Base-by-base conservation (phyloP, 2,113 vertebrate genomes). In the Scartelaos histophorus region DNA sequence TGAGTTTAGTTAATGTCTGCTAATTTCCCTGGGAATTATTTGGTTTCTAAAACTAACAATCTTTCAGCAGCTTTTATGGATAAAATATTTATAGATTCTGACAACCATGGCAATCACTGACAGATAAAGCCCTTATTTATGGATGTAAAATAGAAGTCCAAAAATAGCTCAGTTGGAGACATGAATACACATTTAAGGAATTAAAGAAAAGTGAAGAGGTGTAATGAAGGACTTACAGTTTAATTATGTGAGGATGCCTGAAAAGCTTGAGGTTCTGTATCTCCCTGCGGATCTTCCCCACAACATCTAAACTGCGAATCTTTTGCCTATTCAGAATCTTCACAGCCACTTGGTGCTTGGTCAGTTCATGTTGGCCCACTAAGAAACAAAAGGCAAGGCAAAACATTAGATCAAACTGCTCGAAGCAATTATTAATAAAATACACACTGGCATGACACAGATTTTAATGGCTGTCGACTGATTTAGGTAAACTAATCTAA, bases 181-280 rank as follows among this genome's bases (percentile, higher is more conserved):
- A 81, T 87, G 82, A 84, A 85, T 67, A 74, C 78, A 72, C 67
- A 69, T 66, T 67, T 22, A 71, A 49, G 76, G 76, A 64, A 47
- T 82, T 91, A 83, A 0, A 54, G 51, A 47, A 68, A 25, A 69
- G 75, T 21, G 17, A 82, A 74, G n/a, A 74, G 7, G 82, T 79
- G 69, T 85, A 84, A 77, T 78, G 84, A 77, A 75, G 78, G 88
- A 93, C 97, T 97, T 94, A 98, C 98, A 99, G 90, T 90, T 99
- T 99, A 90, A 99, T 99, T 92, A 99, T 99, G 85, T 99, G 98
- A 73, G 98, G 98, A 84, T 99, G 98, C 38, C 98, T 94, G 89
- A 99, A 99, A 77, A 99, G 97, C 85, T 99, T 99, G 82, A 99
- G 96, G 88, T 99, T 99, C 92, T 99, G 97, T 81, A 99, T 99